These are phyloP conservation scores for Rhabdomys pumilio DNA, from an alignment of 2,797 vertebrate species.

Conservation along the genomic window DNA sequence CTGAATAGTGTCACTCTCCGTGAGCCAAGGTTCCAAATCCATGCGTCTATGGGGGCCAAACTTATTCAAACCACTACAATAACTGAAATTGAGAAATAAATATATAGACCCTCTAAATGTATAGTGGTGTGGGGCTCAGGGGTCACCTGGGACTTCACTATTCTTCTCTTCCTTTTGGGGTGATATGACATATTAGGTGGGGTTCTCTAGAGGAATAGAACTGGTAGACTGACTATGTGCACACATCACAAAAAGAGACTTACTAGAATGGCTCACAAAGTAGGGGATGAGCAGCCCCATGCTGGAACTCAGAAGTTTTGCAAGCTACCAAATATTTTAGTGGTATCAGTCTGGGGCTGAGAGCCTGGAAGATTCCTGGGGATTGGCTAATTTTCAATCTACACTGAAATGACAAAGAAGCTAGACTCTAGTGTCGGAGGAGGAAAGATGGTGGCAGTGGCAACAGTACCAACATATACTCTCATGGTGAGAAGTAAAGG, in stretches of 20 bases:
- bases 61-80: background rate
- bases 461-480: too few species aligned
- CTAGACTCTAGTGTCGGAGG: background rate
- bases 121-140: too few species aligned
- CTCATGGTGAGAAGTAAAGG: background rate
- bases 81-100: background rate
- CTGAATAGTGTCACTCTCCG: background rate
- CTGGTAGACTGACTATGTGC: background rate
- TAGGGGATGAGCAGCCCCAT: too few species aligned
- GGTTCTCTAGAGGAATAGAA: background rate
- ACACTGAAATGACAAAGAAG: background rate
- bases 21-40: background rate
- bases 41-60: background rate
- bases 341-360: background rate
- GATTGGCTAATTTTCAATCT: background rate
- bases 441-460: background rate
- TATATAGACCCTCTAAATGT: background rate
- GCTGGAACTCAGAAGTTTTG: background rate
- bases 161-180: background rate
- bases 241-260: background rate
- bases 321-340: background rate
- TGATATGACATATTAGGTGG: background rate
- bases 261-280: background rate
- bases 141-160: background rate
- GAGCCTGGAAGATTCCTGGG: background rate